phyloP scores from a whole-genome alignment of 2,888 invertebrate species.

The Pterobdella sp. region DNA sequence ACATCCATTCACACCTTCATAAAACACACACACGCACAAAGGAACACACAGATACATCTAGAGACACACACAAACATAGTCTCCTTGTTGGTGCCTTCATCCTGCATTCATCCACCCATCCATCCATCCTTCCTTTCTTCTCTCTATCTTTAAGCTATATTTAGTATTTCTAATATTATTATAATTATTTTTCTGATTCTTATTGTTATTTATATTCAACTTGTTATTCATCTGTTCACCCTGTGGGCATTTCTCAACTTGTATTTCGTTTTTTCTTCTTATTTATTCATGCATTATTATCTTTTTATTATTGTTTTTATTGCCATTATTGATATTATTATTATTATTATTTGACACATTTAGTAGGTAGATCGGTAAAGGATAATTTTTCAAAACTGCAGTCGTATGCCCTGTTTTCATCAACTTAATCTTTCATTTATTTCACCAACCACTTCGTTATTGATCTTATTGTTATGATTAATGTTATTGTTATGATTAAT shows the following conservation, averaged over 20 bases:
- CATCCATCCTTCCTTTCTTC: neutral
- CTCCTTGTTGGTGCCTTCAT: neutral
- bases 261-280: no score
- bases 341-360: constrained; percentile 1
- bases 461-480: no score
- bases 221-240: neutral
- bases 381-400: no score
- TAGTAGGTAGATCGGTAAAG: no score
- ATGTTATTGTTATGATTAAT: no score
- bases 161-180: neutral
- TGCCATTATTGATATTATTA: neutral
- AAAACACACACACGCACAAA: neutral
- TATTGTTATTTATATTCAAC: neutral
- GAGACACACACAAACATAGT: neutral
- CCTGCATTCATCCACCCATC: neutral
- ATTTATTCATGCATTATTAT: no score
- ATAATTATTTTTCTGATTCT: neutral
- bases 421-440: no score
- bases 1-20: no score
- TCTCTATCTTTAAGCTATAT: neutral
- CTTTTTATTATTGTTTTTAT: neutral
- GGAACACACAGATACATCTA: neutral
- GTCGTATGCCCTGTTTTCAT: no score
- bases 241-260: no score
- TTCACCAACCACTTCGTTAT: no score